Percentiles rank a stretch among this genome's conserved stretches.
These are phyloP conservation scores for Tetropium fuscum DNA, from an alignment of 2,888 invertebrate genomes.

Conservation along the genomic window DNA sequence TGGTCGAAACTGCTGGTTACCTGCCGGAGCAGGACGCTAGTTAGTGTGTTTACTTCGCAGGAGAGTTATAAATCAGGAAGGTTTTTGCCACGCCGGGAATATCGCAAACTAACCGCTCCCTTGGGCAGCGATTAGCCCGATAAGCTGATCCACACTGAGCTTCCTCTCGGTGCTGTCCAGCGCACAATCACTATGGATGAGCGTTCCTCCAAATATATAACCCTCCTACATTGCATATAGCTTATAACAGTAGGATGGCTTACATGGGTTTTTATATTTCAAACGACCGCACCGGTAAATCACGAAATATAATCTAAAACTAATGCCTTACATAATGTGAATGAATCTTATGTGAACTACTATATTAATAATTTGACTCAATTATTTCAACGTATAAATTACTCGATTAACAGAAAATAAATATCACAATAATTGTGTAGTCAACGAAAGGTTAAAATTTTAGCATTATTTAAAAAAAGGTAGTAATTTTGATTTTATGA, in stretches of 20 bases:
- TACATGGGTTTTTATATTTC: not conserved
- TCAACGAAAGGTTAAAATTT: too few species aligned
- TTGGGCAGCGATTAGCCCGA: conserved; percentile 58
- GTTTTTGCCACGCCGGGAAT: conserved; percentile 54
- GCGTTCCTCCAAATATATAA: conserved; percentile 41
- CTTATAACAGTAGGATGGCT: conserved; percentile 19
- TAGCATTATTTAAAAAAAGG: too few species aligned
- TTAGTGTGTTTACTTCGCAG: conserved; percentile 56
- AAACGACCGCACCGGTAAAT: not conserved
- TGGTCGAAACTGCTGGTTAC: conserved; percentile 37
- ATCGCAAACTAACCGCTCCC: conserved; percentile 60
- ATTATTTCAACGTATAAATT: not conserved
- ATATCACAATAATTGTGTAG: not conserved
- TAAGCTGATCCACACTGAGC: conserved; percentile 54
- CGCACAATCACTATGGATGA: conserved; percentile 42
- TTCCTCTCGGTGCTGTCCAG: conserved; percentile 31
- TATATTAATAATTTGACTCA: not conserved
- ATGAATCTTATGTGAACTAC: not conserved
- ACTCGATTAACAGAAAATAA: not conserved
- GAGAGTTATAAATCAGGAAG: conserved; percentile 56
- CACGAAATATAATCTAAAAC: too few species aligned
- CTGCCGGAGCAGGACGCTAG: conserved; percentile 45
- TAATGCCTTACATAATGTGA: too few species aligned
- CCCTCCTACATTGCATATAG: conserved; percentile 26
- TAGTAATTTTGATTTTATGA: too few species aligned